Evolutionary conservation across 2,797 vertebrate species (phyloP), one percentile per base, ranked within the genome.

Genomic region (Aeoliscus strigatus): DNA sequence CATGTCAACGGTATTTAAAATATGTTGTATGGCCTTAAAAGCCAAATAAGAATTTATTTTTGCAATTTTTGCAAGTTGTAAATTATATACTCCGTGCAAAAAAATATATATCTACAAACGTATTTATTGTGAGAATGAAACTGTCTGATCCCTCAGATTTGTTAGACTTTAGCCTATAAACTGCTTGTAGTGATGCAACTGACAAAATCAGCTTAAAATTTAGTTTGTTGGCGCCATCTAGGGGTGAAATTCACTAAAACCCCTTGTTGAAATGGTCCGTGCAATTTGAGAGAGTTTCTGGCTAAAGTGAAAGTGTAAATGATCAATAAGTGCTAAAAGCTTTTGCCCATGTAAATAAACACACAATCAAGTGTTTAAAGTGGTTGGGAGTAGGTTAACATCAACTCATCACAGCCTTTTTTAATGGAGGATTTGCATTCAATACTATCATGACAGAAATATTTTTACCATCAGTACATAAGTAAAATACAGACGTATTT

Each of bases 191-290:
- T 27, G 9, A 16, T 11, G 4, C 25, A 9, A 13, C 13, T 1
- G 10, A 13, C 3, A 2, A 9, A 4, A 9, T 6, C 3, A 12
- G 27, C 1, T 10, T 13, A 18, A n/a, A 3, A 13, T 51, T 18
- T 14, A 18, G 40, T 42, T 8, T n/a, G 14, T 27, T 69, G 34
- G 47, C 27, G 28, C 56, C 59, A 39, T 49, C 75, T 73, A 42
- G 52, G 53, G 75, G 58, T 39, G 2, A 21, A 21, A 39, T 2
- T 2, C 4, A 14, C 27, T 4, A 8, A 12, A 4, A 12, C 3
- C 4, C 4, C 3, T 29, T 12, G 11, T 6, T 12, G 2, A 4
- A 37, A 24, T 8, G 15, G 3, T 15, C 16, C 11, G 9, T 8
- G 32, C 16, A 9, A 14, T 30, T 13, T n/a, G 8, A 7, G 28